Evolutionary conservation across 2,113 vertebrate species (phyloP).

Genomic region (Mus spicilegus): DNA sequence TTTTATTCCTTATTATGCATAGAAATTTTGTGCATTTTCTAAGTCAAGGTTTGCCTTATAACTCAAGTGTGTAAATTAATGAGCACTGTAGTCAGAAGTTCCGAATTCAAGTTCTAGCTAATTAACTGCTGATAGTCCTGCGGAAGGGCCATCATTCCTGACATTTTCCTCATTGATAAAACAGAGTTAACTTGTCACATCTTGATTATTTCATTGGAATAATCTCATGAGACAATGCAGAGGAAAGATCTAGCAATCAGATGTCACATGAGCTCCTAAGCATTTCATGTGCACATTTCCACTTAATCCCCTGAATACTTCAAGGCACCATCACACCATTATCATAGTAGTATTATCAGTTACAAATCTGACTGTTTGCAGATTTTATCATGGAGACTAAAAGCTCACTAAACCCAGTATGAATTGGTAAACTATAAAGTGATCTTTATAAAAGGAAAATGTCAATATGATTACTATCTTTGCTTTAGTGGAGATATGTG

Average conservation of each 20-base stretch:
- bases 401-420: neutral
- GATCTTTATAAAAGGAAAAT: neutral
- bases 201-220: neutral
- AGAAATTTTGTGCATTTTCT: neutral
- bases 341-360: neutral
- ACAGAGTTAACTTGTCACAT: neutral
- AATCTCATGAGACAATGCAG: neutral
- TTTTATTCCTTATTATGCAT: conserved; percentile 15
- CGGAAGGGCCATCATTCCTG: neutral
- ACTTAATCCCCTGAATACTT: neutral
- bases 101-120: neutral
- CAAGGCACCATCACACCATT: neutral
- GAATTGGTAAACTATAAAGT: neutral
- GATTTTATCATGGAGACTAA: neutral
- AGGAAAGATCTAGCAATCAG: neutral
- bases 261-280: neutral
- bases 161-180: neutral
- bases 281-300: neutral
- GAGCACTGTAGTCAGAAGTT: neutral
- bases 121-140: neutral
- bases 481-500: neutral
- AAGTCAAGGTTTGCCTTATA: neutral
- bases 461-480: neutral
- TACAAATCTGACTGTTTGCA: neutral
- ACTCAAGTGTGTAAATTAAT: neutral